These are phyloP conservation scores for Lindbergichthys nudifrons DNA, from an alignment of 2,797 vertebrate species.

Conservation along the genomic window DNA sequence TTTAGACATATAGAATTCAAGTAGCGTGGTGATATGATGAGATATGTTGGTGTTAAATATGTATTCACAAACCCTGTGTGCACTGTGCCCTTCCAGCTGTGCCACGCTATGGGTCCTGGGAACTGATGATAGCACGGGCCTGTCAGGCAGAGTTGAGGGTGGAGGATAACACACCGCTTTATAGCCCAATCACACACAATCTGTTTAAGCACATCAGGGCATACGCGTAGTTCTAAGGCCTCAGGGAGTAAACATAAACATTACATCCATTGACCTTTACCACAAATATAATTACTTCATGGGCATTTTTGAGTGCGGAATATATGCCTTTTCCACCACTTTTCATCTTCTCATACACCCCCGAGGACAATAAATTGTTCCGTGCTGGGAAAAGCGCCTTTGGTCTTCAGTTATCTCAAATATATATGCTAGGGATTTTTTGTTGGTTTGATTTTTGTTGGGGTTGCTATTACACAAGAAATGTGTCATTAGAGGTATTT, in stretches of 20 bases:
- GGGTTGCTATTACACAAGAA: not conserved
- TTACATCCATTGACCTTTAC: conserved; percentile 36
- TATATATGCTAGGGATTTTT: not conserved
- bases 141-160: conserved; percentile 7
- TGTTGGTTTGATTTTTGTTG: not conserved
- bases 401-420: not conserved
- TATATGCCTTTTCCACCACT: conserved; percentile 16
- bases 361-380: conserved; percentile 1
- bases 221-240: conserved; percentile 32
- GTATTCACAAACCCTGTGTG: conserved; percentile 15
- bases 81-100: not conserved
- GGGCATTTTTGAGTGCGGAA: conserved; percentile 13
- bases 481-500: not conserved
- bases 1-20: not conserved
- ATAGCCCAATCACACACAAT: conserved; percentile 42
- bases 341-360: conserved; percentile 10
- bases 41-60: conserved; percentile 47
- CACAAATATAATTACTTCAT: conserved; percentile 27
- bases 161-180: conserved; percentile 27
- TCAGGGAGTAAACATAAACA: conserved; percentile 31
- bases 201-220: conserved; percentile 46
- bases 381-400: not conserved
- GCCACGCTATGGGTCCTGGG: conserved; percentile 12
- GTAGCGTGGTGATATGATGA: conserved; percentile 1
- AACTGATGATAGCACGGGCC: conserved; percentile 14